phyloP scores from a whole-genome alignment of 2,888 invertebrate species.

The Drosophila koepferae region DNA sequence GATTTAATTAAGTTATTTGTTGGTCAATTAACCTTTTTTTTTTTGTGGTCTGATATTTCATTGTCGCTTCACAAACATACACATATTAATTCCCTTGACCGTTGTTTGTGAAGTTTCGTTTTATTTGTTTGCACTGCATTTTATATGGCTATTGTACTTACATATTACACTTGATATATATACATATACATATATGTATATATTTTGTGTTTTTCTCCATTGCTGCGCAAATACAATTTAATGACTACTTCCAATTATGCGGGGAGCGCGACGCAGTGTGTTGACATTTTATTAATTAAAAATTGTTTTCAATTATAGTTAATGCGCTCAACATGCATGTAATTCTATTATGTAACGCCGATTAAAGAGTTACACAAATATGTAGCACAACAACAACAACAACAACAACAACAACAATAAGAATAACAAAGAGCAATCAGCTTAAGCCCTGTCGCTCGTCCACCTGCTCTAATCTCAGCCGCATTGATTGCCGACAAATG shows the following conservation, averaged over 20 bases:
- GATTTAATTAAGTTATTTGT: slow-evolving; percentile 80
- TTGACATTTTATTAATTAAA: slow-evolving; percentile 79
- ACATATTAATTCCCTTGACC: slow-evolving; percentile 27
- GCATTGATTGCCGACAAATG: slow-evolving; percentile 22
- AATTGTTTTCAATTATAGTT: slow-evolving; percentile 77
- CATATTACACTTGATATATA: slow-evolving; percentile 29
- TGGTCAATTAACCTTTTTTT: slow-evolving; percentile 79
- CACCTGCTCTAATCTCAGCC: slow-evolving; percentile 16
- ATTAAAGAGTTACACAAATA: slow-evolving; percentile 58
- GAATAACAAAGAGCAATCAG: not conserved
- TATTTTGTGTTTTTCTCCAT: slow-evolving; percentile 11
- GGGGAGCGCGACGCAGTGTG: slow-evolving; percentile 40
- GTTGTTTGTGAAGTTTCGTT: slow-evolving; percentile 39
- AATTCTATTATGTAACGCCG: slow-evolving; percentile 67
- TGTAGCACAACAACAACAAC: not conserved
- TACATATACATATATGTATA: not conserved
- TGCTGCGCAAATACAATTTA: slow-evolving; percentile 43
- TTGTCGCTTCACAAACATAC: slow-evolving; percentile 34
- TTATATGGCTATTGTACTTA: slow-evolving; percentile 65
- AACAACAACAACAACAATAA: slow-evolving; percentile 4
- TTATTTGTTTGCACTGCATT: slow-evolving; percentile 67
- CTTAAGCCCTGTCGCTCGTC: not conserved
- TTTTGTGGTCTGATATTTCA: slow-evolving; percentile 70
- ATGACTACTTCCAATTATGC: slow-evolving; percentile 71
- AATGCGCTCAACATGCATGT: slow-evolving; percentile 73